phyloP scores from a whole-genome alignment of 2,888 invertebrate species.

The Bhutanitis thaidina region DNA sequence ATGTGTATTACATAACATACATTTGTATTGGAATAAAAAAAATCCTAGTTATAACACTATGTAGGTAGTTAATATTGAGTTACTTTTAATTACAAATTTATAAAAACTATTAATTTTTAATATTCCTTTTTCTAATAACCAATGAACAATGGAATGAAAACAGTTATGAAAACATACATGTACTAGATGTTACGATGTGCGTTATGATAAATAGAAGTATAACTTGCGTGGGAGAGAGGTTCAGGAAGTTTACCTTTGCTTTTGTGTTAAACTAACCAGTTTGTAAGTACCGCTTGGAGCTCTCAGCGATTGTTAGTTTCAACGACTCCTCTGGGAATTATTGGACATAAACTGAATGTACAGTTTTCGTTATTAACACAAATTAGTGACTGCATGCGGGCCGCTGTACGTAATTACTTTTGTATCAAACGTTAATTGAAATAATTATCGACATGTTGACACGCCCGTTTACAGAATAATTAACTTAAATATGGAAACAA shows the following conservation, averaged over 20 bases:
- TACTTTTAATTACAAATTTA: too few species aligned
- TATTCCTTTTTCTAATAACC: too few species aligned
- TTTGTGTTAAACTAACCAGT: conserved; percentile 9
- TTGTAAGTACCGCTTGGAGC: conserved; percentile 6
- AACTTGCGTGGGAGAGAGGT: background rate
- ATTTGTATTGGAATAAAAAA: too few species aligned
- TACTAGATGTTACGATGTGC: conserved; percentile 5
- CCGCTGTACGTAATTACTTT: conserved; percentile 10
- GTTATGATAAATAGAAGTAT: conserved; percentile 1
- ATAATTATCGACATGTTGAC: conserved; percentile 17
- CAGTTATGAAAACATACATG: too few species aligned
- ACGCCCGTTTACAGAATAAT: conserved; percentile 11
- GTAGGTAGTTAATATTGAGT: too few species aligned
- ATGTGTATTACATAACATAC: too few species aligned
- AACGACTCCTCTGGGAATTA: conserved; percentile 20
- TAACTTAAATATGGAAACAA: conserved; percentile 7
- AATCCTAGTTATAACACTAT: too few species aligned
- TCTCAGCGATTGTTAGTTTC: conserved; percentile 9
- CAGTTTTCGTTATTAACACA: conserved; percentile 24
- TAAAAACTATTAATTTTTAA: too few species aligned
- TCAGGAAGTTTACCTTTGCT: conserved; percentile 12
- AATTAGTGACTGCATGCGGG: conserved; percentile 17
- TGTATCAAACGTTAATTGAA: conserved; percentile 15
- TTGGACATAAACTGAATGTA: conserved; percentile 12
- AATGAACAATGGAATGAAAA: too few species aligned